These are phyloP conservation scores for Apostichopus parvimensis DNA, from an alignment of 35 echinoderm and acorn worm species.

Conservation along the genomic window DNA sequence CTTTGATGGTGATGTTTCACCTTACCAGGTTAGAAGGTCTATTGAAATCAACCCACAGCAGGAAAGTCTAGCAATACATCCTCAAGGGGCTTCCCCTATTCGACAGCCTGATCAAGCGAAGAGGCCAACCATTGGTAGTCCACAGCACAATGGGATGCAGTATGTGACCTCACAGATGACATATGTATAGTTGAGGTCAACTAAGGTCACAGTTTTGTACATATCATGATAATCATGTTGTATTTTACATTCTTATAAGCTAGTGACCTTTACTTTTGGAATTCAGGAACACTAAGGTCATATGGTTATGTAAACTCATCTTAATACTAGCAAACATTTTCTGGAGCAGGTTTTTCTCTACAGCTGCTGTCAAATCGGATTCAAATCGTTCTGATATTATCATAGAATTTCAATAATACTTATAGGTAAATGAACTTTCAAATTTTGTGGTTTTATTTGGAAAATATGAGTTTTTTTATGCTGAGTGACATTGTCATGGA, in stretches of 20 bases:
- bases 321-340: no score
- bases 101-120: constrained; percentile 7
- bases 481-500: no score
- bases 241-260: constrained; percentile 5
- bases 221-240: background rate
- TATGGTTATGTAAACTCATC: background rate
- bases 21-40: constrained; percentile 44
- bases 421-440: no score
- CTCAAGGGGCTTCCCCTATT: constrained; percentile 52
- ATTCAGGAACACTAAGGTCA: background rate
- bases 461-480: no score
- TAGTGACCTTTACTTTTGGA: constrained; percentile 7
- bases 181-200: constrained; percentile 33
- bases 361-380: no score
- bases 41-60: constrained; percentile 32
- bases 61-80: constrained; percentile 42
- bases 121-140: background rate
- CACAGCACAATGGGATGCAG: constrained; percentile 52
- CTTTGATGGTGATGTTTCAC: constrained; percentile 51
- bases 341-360: no score
- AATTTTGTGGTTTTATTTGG: background rate
- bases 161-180: constrained; percentile 38
- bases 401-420: no score
- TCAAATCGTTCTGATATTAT: no score
- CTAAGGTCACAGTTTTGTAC: constrained; percentile 1